Evolutionary conservation across 92 coral and sea anemone genomes (phyloP).

Genomic region (Phymanthus crucifer): DNA sequence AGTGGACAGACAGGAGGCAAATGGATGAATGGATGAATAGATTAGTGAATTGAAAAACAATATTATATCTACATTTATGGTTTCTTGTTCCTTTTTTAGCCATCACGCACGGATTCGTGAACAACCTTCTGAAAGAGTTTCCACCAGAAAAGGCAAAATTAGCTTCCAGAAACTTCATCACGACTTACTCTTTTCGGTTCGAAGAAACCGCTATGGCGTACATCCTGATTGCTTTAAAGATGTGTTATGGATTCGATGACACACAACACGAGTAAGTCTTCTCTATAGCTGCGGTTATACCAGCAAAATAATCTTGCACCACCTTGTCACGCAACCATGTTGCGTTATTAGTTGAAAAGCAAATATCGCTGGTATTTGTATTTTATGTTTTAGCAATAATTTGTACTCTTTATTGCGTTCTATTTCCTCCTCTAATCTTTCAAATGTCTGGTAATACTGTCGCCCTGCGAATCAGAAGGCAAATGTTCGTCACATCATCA

Average conservation of each 20-base stretch:
- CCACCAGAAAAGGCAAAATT: background rate
- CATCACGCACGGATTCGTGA: slow-evolving; percentile 34
- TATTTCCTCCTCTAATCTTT: too few species aligned
- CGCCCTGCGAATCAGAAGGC: too few species aligned
- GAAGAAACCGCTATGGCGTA: slow-evolving; percentile 85
- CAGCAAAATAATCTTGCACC: too few species aligned
- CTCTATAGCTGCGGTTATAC: background rate
- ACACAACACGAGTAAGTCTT: slow-evolving; percentile 54
- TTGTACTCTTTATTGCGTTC: too few species aligned
- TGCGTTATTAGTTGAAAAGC: too few species aligned
- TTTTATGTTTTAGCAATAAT: too few species aligned
- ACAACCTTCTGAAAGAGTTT: slow-evolving; percentile 17
- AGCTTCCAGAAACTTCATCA: background rate
- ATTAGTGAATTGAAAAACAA: background rate
- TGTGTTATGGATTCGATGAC: slow-evolving; percentile 79
- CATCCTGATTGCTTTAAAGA: slow-evolving; percentile 73
- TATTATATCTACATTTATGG: background rate
- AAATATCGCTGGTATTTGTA: too few species aligned
- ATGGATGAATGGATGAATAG: background rate
- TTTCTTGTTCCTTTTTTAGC: slow-evolving; percentile 6
- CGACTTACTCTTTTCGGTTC: background rate
- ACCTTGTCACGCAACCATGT: too few species aligned
- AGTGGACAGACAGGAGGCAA: too few species aligned
- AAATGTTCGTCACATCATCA: too few species aligned
- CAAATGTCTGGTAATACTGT: too few species aligned